Percentiles rank a stretch among this genome's conserved stretches.
Evolutionary conservation across 2,797 vertebrate genomes (phyloP).

Genomic region (Mormyrus proboscirostris): DNA sequence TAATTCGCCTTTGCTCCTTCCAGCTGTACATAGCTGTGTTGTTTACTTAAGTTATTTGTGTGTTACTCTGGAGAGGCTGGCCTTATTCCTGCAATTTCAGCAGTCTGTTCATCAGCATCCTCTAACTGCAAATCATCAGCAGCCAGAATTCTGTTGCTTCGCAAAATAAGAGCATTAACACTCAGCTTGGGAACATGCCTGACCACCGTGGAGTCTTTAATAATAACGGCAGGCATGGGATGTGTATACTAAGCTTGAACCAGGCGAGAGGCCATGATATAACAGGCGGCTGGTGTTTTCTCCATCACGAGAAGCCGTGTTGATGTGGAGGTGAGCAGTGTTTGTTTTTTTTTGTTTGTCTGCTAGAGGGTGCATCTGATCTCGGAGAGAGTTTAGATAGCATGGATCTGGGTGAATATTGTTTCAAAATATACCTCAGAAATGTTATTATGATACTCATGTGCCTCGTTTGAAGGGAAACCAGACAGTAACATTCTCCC

Average conservation of each 20-base stretch:
- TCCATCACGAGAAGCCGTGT: neutral
- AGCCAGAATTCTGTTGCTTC: conserved; percentile 2
- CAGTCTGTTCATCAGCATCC: neutral
- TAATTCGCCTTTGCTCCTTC: neutral
- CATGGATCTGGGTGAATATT: neutral
- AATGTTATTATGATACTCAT: neutral
- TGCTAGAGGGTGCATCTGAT: neutral
- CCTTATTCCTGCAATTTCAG: neutral
- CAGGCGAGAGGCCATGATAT: neutral
- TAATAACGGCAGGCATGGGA: neutral
- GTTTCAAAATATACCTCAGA: neutral
- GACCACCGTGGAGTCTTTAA: neutral
- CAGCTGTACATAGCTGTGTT: neutral
- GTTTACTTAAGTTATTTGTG: conserved; percentile 10
- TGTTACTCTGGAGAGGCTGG: neutral
- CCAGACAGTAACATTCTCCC: neutral
- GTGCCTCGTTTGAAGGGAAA: neutral
- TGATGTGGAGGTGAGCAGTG: neutral
- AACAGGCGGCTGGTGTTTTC: neutral
- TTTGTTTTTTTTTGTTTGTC: neutral
- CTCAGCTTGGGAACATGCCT: neutral
- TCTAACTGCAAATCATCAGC: neutral
- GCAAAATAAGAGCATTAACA: neutral
- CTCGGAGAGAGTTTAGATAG: neutral
- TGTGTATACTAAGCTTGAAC: neutral